These are phyloP conservation scores for Macroglossus sobrinus DNA, from an alignment of 2,113 vertebrate genomes.

Conservation along the genomic window DNA sequence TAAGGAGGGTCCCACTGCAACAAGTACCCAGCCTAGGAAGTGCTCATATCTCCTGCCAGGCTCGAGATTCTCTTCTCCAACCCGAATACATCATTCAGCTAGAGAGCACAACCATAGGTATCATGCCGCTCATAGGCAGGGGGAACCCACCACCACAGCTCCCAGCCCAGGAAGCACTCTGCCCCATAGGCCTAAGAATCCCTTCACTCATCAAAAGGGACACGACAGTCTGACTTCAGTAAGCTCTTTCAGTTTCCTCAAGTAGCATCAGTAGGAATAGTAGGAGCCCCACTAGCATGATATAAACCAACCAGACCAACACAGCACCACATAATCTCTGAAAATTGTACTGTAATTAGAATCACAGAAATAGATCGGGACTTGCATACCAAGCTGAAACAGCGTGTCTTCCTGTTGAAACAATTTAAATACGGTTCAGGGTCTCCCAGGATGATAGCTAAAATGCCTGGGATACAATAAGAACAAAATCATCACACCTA, in stretches of 20 bases:
- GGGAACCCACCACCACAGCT: not conserved
- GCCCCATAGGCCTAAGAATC: not conserved
- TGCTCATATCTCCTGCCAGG: not conserved
- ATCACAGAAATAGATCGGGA: not conserved
- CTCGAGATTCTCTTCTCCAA: not conserved
- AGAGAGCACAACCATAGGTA: not conserved
- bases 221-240: not conserved
- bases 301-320: not conserved
- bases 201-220: not conserved
- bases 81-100: not conserved
- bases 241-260: not conserved
- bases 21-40: not conserved
- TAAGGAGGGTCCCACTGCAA: not conserved
- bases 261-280: not conserved
- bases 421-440: not conserved
- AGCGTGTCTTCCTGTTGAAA: not conserved
- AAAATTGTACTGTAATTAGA: not conserved
- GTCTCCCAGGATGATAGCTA: not conserved
- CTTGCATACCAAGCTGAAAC: not conserved
- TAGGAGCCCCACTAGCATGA: not conserved
- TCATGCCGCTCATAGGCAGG: not conserved
- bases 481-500: not conserved
- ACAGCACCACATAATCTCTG: not conserved
- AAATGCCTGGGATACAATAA: not conserved
- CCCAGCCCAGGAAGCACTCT: not conserved